Conservation (phyloP, 2,797 vertebrate genomes). For the Syngnathus acus region DNA sequence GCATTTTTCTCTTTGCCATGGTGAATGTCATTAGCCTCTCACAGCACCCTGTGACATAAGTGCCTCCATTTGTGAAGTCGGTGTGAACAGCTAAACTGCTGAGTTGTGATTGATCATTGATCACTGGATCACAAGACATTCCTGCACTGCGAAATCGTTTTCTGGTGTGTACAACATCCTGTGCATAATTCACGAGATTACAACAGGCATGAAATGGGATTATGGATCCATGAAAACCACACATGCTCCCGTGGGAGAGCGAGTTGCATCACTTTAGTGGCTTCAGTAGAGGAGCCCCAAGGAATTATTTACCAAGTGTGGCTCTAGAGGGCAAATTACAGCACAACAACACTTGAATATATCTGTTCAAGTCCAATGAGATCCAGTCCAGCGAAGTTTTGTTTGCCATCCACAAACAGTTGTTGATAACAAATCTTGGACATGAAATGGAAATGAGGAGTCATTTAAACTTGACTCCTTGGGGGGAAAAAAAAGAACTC, state of each 20-base stretch:
- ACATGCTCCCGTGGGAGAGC: constrained; percentile 12
- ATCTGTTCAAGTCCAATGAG: not conserved
- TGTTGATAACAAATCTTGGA: not conserved
- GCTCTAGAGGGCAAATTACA: constrained; percentile 18
- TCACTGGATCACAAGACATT: constrained; percentile 13
- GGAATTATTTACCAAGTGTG: constrained; percentile 32
- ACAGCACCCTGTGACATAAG: constrained; percentile 7
- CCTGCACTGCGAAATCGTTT: constrained; percentile 1
- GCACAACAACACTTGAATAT: constrained; percentile 2
- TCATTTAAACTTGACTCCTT: no score
- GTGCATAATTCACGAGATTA: not conserved
- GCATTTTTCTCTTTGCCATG: constrained; percentile 8
- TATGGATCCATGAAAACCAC: constrained; percentile 1
- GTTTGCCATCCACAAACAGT: not conserved
- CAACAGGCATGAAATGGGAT: constrained; percentile 1
- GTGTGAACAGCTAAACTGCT: constrained; percentile 21
- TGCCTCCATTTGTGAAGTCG: constrained; percentile 12
- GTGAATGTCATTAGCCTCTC: constrained; percentile 21
- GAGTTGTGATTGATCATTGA: constrained; percentile 16
- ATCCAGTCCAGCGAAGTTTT: not conserved
- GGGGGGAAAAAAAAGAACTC: no score
- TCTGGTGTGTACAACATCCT: constrained; percentile 8
- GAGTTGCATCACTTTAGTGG: constrained; percentile 24
- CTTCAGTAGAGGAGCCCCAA: constrained; percentile 20
- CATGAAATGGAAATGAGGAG: no score